Evolutionary conservation across 2,888 invertebrate species (phyloP), one percentile per base, ranked within the genome.

Genomic region (Heteromyza rotundicornis): DNA sequence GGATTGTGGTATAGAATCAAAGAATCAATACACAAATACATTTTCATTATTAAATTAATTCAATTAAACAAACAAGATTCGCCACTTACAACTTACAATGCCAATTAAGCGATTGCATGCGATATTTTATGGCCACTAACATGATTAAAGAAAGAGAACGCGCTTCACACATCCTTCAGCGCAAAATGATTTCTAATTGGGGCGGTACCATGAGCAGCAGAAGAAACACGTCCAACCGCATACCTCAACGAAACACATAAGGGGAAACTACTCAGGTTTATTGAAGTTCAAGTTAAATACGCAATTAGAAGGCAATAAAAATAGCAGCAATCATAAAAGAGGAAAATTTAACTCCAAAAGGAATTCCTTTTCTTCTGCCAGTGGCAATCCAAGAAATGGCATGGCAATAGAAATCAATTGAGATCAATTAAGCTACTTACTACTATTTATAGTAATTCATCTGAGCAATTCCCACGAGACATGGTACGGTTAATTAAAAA

Each of bases 111-210:
- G n/a, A n/a, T n/a, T n/a, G n/a, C n/a, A n/a, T n/a, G n/a, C n/a
- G n/a, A 62, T 51, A 55, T 59, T 62, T 62, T 59, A 62, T 62
- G 58, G 55, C n/a, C 55, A 59, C 44, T 59, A 52, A 44, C 44
- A 52, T 59, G 59, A 63, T 51, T 59, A 59, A 50, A 50, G 49
- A 62, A 47, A 16, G 7, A 3, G 14, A 57, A 36, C 14, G 19
- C 24, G 51, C 24, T 58, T 58, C 35, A 51, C 54, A 55, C 62
- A 51, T 55, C 58, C 50, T 55, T 54, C 23, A 36, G 2, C 14
- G 51, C n/a, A n/a, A 32, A 49, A 8, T 27, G 35, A 22, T 52
- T 36, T 7, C 16, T 27, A 59, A 57, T 63, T 56, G 52, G 51
- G 58, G 35, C 56, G 56, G 47, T 55, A 27, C 52, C 55, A 44